phyloP scores from a whole-genome alignment of 30 jellyfish, hydroid and myxozoan species.

The Aurelia sp. region DNA sequence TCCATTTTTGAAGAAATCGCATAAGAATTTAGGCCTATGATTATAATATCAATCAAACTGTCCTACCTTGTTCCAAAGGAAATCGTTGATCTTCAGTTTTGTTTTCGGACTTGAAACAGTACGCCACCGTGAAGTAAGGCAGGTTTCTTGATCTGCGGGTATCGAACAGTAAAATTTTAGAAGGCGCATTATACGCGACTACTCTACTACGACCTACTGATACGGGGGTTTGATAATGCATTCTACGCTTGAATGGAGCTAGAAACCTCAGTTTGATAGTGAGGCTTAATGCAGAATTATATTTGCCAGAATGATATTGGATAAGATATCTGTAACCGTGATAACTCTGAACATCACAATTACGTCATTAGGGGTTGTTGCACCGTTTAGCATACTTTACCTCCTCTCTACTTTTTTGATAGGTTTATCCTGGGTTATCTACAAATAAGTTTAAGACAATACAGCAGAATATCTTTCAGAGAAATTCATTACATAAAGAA shows the following conservation, averaged over 20 bases:
- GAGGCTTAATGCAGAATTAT: conserved; percentile 9
- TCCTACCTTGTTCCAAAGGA: conserved; percentile 43
- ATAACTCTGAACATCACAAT: too few species aligned
- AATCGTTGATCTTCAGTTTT: conserved; percentile 55
- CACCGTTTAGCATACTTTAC: too few species aligned
- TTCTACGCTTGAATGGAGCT: neutral
- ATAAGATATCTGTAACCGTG: too few species aligned
- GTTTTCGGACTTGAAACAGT: conserved; percentile 57
- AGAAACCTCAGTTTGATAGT: conserved; percentile 1
- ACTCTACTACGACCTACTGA: conserved; percentile 38
- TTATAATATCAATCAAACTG: conserved; percentile 1
- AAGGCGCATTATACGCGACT: conserved; percentile 73
- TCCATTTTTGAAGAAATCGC: conserved; percentile 5
- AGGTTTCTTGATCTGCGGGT: conserved; percentile 76
- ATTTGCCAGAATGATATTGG: too few species aligned
- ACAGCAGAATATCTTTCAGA: too few species aligned
- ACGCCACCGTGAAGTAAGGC: conserved; percentile 70
- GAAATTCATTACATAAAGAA: too few species aligned
- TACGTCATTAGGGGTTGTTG: too few species aligned
- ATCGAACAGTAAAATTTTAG: conserved; percentile 22
- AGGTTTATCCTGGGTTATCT: too few species aligned
- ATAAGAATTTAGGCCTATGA: neutral
- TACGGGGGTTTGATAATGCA: conserved; percentile 24
- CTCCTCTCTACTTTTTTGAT: too few species aligned
- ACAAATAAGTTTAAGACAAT: too few species aligned